A percentile compares a stretch with the other conserved stretches of the same genome.
These are phyloP conservation scores for Nycticryphes semicollaris DNA, from an alignment of 2,113 vertebrate genomes.

Conservation along the genomic window DNA sequence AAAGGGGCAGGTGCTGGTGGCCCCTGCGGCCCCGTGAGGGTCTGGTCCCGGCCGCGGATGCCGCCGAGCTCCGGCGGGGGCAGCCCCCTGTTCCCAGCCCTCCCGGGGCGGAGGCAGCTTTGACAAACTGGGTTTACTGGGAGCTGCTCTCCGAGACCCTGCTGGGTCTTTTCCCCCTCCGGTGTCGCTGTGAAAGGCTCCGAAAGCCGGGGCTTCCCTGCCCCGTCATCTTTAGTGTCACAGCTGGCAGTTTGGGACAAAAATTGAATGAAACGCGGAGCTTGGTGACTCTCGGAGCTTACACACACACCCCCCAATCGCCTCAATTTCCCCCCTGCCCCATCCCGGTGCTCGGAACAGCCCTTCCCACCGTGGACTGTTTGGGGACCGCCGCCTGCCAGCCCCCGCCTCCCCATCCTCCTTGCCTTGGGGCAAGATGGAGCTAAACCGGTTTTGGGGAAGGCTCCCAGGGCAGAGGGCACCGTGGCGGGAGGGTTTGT, in stretches of 20 bases:
- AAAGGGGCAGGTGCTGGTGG: neutral
- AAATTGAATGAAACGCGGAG: neutral
- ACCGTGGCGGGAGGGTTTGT: accelerated
- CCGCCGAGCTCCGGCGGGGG: neutral
- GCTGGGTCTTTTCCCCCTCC: neutral
- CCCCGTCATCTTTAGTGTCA: neutral
- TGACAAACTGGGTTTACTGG: neutral
- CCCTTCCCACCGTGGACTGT: neutral
- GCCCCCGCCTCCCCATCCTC: neutral
- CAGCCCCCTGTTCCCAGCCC: neutral
- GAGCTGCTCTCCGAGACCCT: accelerated
- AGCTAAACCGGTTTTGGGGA: neutral
- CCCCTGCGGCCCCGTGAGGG: neutral
- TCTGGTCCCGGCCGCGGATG: neutral
- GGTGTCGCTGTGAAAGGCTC: accelerated
- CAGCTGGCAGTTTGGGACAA: neutral
- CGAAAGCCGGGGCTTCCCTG: neutral
- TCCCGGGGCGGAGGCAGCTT: neutral
- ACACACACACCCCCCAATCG: accelerated
- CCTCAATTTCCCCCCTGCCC: neutral
- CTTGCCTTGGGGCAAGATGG: accelerated
- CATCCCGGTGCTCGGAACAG: accelerated
- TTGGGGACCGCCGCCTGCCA: neutral
- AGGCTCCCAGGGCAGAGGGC: too few species aligned
- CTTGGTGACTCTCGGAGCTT: too few species aligned